These are phyloP conservation scores for Eptesicus fuscus DNA, from an alignment of 2,113 vertebrate genomes.

Conservation along the genomic window DNA sequence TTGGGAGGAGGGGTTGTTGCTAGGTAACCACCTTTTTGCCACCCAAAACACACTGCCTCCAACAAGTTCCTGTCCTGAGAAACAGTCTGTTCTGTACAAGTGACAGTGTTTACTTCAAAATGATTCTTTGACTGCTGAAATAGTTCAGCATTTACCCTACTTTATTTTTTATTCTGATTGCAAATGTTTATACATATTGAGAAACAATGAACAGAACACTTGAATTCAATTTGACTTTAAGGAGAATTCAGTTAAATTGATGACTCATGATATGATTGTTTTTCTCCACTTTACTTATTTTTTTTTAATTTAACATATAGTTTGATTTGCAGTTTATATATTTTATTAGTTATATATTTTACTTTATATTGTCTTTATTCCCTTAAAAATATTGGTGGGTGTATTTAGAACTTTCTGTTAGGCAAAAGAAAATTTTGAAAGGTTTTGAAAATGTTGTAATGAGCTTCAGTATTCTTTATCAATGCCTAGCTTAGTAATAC, in stretches of 20 bases:
- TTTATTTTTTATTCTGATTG: not conserved
- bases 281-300: not conserved
- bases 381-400: not conserved
- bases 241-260: conserved; percentile 31
- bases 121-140: not conserved
- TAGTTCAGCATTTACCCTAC: not conserved
- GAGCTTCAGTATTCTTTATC: not conserved
- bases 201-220: conserved; percentile 3
- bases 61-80: conserved; percentile 38
- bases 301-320: not conserved
- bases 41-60: conserved; percentile 65
- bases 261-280: not conserved
- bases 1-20: conserved; percentile 77
- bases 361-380: not conserved
- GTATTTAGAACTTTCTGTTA: not conserved
- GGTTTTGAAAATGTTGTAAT: not conserved
- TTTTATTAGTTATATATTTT: not conserved
- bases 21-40: conserved; percentile 74
- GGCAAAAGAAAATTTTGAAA: conserved; percentile 17
- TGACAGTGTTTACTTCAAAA: not conserved
- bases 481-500: not conserved
- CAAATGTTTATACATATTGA: not conserved
- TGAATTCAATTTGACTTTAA: conserved; percentile 11
- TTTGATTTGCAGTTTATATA: not conserved
- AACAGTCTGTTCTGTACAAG: conserved; percentile 29